A percentile compares a stretch with the other conserved stretches of the same genome.
Evolutionary conservation across 2,113 vertebrate species (phyloP).

Genomic region (Pholis gunnellus): DNA sequence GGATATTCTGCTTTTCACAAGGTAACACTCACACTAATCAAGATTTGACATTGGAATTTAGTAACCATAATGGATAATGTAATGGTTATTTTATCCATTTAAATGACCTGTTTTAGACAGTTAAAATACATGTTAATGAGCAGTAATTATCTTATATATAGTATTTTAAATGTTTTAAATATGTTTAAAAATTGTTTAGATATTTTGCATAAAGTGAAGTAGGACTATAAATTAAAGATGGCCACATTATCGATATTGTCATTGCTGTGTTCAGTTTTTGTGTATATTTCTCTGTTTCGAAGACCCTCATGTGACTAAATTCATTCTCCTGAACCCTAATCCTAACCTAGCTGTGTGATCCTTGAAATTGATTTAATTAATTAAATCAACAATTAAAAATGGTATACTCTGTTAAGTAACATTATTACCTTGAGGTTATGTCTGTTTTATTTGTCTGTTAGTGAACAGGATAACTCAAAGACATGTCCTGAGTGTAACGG

Average conservation of each 20-base stretch:
- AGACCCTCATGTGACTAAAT: neutral
- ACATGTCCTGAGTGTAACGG: neutral
- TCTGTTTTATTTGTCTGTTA: constrained; percentile 8
- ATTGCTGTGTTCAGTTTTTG: neutral
- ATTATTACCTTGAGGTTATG: neutral
- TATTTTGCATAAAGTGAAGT: neutral
- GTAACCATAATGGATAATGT: neutral
- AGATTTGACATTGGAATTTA: neutral
- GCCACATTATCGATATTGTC: neutral
- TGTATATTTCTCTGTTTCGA: neutral
- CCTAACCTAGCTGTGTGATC: neutral
- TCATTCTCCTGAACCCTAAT: neutral
- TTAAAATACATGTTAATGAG: neutral
- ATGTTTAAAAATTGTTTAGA: neutral
- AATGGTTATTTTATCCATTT: neutral
- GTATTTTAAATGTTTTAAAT: constrained; percentile 3
- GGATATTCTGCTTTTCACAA: neutral
- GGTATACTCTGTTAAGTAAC: neutral
- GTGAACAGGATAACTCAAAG: neutral
- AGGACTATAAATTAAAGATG: neutral
- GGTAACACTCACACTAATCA: neutral
- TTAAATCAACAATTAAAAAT: neutral
- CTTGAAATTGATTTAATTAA: constrained; percentile 1
- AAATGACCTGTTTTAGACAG: neutral
- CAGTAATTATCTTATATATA: neutral